Percentiles rank a stretch among this genome's conserved stretches.
These are phyloP conservation scores for Paguma larvata DNA, from an alignment of 2,797 vertebrate genomes.

Conservation along the genomic window DNA sequence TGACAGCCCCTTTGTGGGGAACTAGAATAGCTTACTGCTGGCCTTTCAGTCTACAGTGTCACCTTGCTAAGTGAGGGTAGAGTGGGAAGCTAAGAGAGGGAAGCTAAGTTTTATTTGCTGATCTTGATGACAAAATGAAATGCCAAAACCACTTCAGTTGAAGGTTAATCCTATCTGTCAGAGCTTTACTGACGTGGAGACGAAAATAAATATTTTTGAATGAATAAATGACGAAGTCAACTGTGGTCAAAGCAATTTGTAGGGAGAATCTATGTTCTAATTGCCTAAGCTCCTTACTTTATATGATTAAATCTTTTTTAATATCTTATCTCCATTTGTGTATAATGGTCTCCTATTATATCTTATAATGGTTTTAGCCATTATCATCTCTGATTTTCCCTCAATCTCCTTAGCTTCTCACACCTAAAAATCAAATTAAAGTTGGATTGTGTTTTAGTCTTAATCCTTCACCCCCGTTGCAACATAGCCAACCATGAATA, in stretches of 20 bases:
- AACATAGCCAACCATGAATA: background rate
- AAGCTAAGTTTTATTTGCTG: conserved; percentile 49
- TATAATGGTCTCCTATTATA: background rate
- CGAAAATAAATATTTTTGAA: conserved; percentile 21
- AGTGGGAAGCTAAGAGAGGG: background rate
- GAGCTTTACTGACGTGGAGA: background rate
- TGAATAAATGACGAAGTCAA: conserved; percentile 20
- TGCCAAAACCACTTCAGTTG: background rate
- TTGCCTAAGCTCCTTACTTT: conserved; percentile 22
- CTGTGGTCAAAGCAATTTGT: background rate
- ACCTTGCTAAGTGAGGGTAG: background rate
- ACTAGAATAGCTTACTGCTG: background rate
- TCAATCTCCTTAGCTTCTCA: conserved; percentile 33
- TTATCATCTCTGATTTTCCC: conserved; percentile 15
- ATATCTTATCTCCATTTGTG: background rate
- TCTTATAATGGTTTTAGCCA: conserved; percentile 27
- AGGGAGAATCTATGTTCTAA: background rate
- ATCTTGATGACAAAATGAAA: conserved; percentile 10
- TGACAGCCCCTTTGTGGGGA: background rate
- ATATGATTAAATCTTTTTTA: background rate
- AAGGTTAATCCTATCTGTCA: conserved; percentile 25
- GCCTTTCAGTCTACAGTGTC: background rate
- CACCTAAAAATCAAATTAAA: conserved; percentile 43
- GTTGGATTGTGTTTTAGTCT: background rate
- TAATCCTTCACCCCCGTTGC: background rate